These are phyloP conservation scores for Indicator maculatus DNA, from an alignment of 2,113 vertebrate species.

Conservation along the genomic window DNA sequence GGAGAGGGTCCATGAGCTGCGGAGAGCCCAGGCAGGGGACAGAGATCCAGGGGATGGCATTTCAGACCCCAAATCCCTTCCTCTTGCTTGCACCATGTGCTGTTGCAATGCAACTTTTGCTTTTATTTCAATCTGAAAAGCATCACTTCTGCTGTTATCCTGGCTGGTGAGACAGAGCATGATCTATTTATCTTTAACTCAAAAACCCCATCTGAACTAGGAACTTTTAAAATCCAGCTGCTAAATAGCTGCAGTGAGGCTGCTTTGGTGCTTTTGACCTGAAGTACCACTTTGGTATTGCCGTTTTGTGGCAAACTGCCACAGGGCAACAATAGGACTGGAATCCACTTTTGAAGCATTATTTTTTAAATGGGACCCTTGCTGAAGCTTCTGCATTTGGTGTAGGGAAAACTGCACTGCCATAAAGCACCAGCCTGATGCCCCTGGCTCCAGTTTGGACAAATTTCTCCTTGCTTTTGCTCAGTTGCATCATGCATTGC, in stretches of 20 bases:
- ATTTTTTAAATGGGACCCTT: neutral
- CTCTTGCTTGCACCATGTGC: neutral
- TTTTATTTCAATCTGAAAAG: neutral
- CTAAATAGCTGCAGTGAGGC: neutral
- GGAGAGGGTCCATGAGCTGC: neutral
- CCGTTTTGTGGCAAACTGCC: neutral
- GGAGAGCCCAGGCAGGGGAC: neutral
- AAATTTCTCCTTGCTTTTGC: conserved; percentile 54
- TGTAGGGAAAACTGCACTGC: neutral
- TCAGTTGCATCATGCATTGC: conserved; percentile 62
- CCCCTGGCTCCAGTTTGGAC: conserved; percentile 33
- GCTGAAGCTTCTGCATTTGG: conserved; percentile 22
- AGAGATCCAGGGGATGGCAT: neutral
- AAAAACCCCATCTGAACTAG: neutral
- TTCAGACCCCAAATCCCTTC: neutral
- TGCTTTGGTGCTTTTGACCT: conserved; percentile 19
- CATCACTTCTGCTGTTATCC: neutral
- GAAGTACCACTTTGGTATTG: neutral
- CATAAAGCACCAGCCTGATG: neutral
- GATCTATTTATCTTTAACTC: conserved; percentile 10
- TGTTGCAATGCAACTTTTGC: neutral
- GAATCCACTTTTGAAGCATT: neutral
- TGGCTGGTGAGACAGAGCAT: neutral
- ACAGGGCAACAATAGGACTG: neutral
- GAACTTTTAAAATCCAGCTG: conserved; percentile 19